Evolutionary conservation across 2,888 invertebrate species (phyloP), one percentile per base, ranked within the genome.

Genomic region (Drosophila lacicola): DNA sequence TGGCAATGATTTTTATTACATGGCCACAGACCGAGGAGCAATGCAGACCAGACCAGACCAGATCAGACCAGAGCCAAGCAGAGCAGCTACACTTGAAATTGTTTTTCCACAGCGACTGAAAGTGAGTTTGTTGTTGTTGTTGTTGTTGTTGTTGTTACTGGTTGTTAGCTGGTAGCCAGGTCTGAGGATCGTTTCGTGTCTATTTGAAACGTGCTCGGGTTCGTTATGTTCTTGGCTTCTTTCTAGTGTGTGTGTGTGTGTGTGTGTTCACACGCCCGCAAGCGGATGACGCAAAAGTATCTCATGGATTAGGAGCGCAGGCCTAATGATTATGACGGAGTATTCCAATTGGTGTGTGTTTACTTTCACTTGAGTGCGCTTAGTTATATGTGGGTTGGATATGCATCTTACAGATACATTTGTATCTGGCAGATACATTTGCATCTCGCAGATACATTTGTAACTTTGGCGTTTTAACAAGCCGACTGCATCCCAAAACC

Each of bases 1-100:
- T 86, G 89, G 76, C 89, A 86, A 90, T 89, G 90, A 88, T 84
- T 89, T 83, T 87, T 87, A 86, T 89, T 85, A 89, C 85, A 78
- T 69, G 74, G 69, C 69, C 74, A 60, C 63, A 64, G 65, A 55
- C 51, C 10, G 21, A 54, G 44, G 41, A 25, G 41, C 47, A 29
- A 9, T 9, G 9, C 25, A 29, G 49, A 44, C 39, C 33, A 44
- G 49, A 37, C 9, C 54, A 54, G 36, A 49, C 44, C 50, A 37
- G 54, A 39, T 39, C 47, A 50, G 45, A 21, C 39, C 46, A 46
- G 19, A 45, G 45, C 46, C 25, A 49, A 44, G 33, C 46, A 58
- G 41, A 42, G 37, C 14, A 62, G 66, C 55, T 13, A 17, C 55
- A 67, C 71, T 74, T 53, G 60, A 73, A 79, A 81, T 79, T 76